Base-by-base conservation (phyloP, 2,888 invertebrate genomes). In the Plusia festucae region DNA sequence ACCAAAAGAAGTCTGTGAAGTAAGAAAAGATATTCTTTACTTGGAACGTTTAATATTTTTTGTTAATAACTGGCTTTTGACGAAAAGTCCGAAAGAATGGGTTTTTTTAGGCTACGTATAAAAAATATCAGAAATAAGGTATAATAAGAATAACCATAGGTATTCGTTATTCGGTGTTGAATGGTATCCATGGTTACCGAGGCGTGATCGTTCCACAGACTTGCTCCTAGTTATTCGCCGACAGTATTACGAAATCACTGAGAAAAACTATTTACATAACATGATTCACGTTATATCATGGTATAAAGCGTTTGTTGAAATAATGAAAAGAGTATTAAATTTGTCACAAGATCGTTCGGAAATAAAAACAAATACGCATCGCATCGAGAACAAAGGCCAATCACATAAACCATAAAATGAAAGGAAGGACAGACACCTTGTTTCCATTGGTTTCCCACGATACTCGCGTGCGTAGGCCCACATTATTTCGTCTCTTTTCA, bases 401-500 rank as follows among this genome's bases (percentile, higher is more conserved):
- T 89, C 84, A 85, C 82, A 81, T 80, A 82, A 76, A 78, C 79
- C 79, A 73, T 81, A 82, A 89, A 90, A 88, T 89, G 90, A 93
- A 91, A 91, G 90, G 90, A 87, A 91, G 88, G 88, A 90, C 90
- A 90, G 83, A 90, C 87, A 88, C 85, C 87, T 88, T 89, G 88
- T 88, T 91, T 86, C 77, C 86, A 85, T 85, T 84, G 81, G 87
- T 88, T 93, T 93, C 93, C 89, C 94, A 94, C 93, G 93, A 87
- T 83, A 82, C 80, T 68, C 46, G 73, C 82, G 77, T 82, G 87
- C 82, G 82, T 78, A 80, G 78, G 80, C 82, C 68, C 84, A 83
- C 76, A 76, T 83, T 67, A 75, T 69, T 72, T 76, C 51, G 66
- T 86, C 81, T 81, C 85, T 73, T 85, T 90, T 83, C 73, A 73